A percentile compares a stretch with the other conserved stretches of the same genome.
Evolutionary conservation across 1,140 invertebrate species (phyloP).

Genomic region (Drosophila mojavensis): DNA sequence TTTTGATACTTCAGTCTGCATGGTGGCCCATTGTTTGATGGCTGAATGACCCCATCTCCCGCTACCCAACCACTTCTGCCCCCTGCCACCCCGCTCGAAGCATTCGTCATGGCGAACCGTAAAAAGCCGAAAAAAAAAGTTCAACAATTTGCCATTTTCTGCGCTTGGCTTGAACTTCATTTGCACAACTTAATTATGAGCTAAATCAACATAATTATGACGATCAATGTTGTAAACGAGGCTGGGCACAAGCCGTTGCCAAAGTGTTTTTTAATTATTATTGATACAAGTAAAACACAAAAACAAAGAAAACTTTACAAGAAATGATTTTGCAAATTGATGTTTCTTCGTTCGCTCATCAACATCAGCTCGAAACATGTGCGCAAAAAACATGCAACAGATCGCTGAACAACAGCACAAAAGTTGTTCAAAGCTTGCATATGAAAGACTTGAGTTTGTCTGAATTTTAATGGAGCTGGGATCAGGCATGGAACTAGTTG

Average conservation of each 20-base stretch:
- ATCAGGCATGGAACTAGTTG: no score
- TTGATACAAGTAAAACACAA: conserved; percentile 38
- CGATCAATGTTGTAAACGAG: conserved; percentile 28
- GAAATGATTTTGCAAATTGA: conserved; percentile 18
- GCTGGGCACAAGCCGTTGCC: conserved; percentile 57
- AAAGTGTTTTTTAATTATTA: conserved; percentile 79
- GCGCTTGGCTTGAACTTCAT: conserved; percentile 37
- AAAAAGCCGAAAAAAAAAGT: not conserved
- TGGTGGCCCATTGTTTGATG: conserved; percentile 42
- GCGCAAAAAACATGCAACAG: not conserved
- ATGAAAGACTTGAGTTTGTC: no score
- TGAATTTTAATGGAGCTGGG: no score
- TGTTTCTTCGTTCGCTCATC: not conserved
- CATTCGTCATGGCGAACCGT: conserved; percentile 33
- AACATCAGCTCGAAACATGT: not conserved
- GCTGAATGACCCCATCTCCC: not conserved
- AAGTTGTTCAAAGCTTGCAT: no score
- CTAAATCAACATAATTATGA: not conserved
- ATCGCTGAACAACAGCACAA: not conserved
- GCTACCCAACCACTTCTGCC: not conserved
- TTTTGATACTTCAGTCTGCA: conserved; percentile 31
- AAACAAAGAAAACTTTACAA: conserved; percentile 7
- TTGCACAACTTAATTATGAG: conserved; percentile 7
- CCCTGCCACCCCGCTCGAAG: not conserved
- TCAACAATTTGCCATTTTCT: conserved; percentile 36